Evolutionary conservation across 35 echinoderm and acorn worm species (phyloP).

Genomic region (Holothuria glaberrima): DNA sequence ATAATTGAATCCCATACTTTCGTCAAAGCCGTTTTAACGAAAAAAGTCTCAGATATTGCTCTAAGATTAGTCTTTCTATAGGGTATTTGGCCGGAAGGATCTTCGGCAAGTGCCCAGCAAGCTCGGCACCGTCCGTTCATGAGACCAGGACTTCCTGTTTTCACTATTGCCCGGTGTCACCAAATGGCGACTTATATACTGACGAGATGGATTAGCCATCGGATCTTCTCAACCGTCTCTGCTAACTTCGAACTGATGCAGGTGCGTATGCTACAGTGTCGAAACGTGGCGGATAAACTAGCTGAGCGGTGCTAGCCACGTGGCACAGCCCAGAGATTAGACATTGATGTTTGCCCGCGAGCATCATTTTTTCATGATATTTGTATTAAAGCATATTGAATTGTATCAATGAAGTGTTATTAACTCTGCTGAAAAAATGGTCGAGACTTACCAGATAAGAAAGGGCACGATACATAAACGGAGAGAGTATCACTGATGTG

Average conservation of each 20-base stretch:
- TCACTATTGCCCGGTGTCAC: too few relatives aligned
- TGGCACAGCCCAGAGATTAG: slow-evolving; percentile 17
- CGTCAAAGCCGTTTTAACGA: too few relatives aligned
- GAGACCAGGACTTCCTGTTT: too few relatives aligned
- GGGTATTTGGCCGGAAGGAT: too few relatives aligned
- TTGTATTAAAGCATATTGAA: slow-evolving; percentile 23
- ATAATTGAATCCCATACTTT: too few relatives aligned
- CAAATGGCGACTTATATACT: too few relatives aligned
- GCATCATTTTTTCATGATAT: slow-evolving; percentile 31
- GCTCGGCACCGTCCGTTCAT: too few relatives aligned
- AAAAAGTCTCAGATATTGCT: too few relatives aligned
- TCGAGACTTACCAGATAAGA: slow-evolving; percentile 13
- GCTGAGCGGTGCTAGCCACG: slow-evolving; percentile 29
- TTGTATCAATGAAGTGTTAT: slow-evolving; percentile 38
- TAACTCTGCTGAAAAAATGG: slow-evolving; percentile 7
- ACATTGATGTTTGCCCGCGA: slow-evolving; percentile 28
- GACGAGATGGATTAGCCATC: too few relatives aligned
- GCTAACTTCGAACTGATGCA: slow-evolving; percentile 30
- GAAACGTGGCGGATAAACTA: slow-evolving; percentile 39
- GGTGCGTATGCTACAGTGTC: slow-evolving; percentile 47
- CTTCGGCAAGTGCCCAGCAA: too few relatives aligned
- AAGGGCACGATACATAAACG: slow-evolving; percentile 22
- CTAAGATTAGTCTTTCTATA: too few relatives aligned
- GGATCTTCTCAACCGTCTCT: too few relatives aligned
- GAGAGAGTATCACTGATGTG: neutral